Conservation (phyloP, 2,113 vertebrate genomes). For the Corythaixoides concolor region DNA sequence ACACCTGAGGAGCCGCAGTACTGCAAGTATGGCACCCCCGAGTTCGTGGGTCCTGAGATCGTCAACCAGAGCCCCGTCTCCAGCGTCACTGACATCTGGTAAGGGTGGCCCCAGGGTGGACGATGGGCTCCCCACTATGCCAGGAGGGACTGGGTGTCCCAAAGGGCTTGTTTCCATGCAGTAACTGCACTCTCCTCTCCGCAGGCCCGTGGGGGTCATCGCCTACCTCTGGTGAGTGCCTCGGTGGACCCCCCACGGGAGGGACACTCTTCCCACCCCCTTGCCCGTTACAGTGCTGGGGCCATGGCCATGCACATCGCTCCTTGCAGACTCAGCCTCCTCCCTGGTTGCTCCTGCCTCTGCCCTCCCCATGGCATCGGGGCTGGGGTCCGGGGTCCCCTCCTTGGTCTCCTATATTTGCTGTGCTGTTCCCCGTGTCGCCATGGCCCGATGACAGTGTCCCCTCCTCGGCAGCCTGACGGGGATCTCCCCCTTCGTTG, state of each 20-base stretch:
- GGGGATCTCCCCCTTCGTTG: conserved; percentile 93
- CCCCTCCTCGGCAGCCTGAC: conserved; percentile 80
- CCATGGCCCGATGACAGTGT: neutral
- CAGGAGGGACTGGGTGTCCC: neutral
- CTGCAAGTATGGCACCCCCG: conserved; percentile 93
- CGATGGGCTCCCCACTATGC: accelerated
- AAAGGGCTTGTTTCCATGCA: neutral
- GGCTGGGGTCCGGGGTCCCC: neutral
- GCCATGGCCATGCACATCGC: neutral
- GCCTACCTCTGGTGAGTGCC: conserved; percentile 90
- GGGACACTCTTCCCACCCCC: neutral
- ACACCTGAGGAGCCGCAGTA: conserved; percentile 86
- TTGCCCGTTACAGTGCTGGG: neutral
- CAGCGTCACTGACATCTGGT: conserved; percentile 94
- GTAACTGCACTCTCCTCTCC: neutral
- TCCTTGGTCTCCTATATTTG: neutral
- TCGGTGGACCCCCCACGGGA: accelerated
- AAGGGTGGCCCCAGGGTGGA: neutral
- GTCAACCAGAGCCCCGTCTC: conserved; percentile 93
- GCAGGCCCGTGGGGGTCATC: conserved; percentile 91
- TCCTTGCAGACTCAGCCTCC: neutral
- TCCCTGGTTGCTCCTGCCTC: neutral
- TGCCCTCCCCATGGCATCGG: neutral
- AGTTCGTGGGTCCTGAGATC: conserved; percentile 95
- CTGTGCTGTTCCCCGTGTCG: neutral